Evolutionary conservation across 2,888 invertebrate genomes (phyloP).

Genomic region (Abrostola tripartita): DNA sequence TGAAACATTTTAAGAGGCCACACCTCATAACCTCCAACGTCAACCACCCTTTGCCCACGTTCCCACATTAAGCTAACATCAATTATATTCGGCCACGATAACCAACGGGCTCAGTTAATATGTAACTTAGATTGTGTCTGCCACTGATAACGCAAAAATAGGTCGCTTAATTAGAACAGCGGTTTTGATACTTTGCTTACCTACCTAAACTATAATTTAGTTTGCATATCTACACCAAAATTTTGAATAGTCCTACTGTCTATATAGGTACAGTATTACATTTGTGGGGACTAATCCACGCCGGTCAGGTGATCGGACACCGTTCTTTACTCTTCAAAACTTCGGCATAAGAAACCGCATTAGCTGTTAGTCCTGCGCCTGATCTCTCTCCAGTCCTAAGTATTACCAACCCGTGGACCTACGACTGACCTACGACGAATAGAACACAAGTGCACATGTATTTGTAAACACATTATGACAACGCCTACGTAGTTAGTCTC

Average conservation of each 20-base stretch:
- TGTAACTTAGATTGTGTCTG: conserved; percentile 56
- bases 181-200: conserved; percentile 24
- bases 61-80: conserved; percentile 51
- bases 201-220: conserved; percentile 47
- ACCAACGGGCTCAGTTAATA: conserved; percentile 59
- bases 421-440: no score
- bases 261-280: no score
- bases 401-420: no score
- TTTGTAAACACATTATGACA: no score
- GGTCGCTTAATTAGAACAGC: conserved; percentile 50
- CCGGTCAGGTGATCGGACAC: no score
- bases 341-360: no score
- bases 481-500: no score
- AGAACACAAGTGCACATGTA: no score
- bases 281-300: no score
- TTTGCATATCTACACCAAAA: conserved; percentile 3
- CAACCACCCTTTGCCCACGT: conserved; percentile 17
- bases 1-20: not conserved
- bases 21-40: conserved; percentile 17
- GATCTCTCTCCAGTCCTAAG: no score
- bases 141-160: conserved; percentile 54
- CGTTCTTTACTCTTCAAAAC: no score
- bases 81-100: conserved; percentile 59
- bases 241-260: not conserved
- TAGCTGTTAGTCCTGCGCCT: no score